Base-by-base conservation (phyloP, 2,797 vertebrate genomes). In the Rhyacichthys aspro region DNA sequence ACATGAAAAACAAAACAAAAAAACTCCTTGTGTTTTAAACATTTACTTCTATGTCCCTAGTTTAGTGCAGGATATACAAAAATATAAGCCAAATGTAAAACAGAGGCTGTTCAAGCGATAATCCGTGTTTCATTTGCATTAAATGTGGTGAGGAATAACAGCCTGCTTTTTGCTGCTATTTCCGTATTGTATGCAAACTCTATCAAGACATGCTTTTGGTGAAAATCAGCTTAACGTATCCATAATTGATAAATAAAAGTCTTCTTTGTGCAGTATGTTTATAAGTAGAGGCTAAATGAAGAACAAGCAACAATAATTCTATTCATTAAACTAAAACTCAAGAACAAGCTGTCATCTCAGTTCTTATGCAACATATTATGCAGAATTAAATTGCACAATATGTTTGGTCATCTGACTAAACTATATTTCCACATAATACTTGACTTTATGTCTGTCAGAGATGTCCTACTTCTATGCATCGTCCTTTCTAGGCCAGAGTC, bases 351-450 rank as follows among this genome's bases (percentile, higher is more conserved):
- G 5, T 39, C 0, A 7, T 59, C 33, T 59, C 44, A 15, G 3
- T 34, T 33, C 34, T 77, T 74, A 16, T 5, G 5, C 37, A 66
- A 46, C 10, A 9, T 19, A 1, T 19, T 19, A 5, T 7, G 8
- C n/a, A 17, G 47, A 19, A 39, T 62, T 14, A 49, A 48, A 59
- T 69, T 12, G 8, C 58, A 38, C 59, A 63, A 53, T 48, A 2
- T 44, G 60, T 28, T 52, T 9, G 52, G 18, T 57, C 14, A 8
- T 8, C 32, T 38, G 17, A n/a, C 17, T 44, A 46, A 37, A 16
- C 8, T 0, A 2, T 15, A n/a, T 65, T 68, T 78, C 59, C 57
- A 46, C 72, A 50, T 63, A 3, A 34, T 28, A 38, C 19, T 33
- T 39, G 2, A n/a, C n/a, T n/a, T n/a, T 71, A 12, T 61, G 41